These are phyloP conservation scores for Tyto alba DNA, from an alignment of 2,113 vertebrate species.

Conservation along the genomic window DNA sequence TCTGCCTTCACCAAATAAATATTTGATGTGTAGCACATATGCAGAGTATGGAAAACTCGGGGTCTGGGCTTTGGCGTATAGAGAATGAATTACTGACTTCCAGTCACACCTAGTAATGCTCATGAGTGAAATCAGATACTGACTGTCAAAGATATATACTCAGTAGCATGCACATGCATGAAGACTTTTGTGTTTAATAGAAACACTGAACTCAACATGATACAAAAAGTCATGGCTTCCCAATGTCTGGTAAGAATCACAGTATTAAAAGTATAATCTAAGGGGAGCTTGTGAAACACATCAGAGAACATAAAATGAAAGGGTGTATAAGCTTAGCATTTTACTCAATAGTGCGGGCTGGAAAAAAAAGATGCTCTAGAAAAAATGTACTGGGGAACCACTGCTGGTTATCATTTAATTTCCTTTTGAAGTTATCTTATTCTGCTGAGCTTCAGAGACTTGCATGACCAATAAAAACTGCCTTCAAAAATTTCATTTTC, in stretches of 20 bases:
- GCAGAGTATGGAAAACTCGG: background rate
- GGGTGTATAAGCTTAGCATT: background rate
- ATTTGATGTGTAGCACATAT: background rate
- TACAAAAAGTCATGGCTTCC: background rate
- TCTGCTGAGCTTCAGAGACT: background rate
- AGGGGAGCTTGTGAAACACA: background rate
- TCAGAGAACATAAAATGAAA: background rate
- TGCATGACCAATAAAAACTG: background rate
- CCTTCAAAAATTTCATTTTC: background rate
- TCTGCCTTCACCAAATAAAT: background rate
- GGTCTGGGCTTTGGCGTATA: background rate
- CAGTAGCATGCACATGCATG: accelerated
- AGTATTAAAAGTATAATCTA: background rate
- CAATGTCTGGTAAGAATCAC: background rate
- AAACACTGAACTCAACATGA: background rate
- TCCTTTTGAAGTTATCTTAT: conserved; percentile 31
- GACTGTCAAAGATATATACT: background rate
- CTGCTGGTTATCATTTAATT: background rate
- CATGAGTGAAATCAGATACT: background rate
- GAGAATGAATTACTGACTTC: background rate
- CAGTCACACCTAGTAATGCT: background rate
- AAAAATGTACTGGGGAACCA: background rate
- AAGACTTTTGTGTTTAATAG: background rate
- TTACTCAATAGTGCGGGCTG: background rate
- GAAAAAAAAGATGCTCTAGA: background rate